Base-by-base conservation (phyloP, 2,888 invertebrate genomes). In the Seladonia tumulorum region DNA sequence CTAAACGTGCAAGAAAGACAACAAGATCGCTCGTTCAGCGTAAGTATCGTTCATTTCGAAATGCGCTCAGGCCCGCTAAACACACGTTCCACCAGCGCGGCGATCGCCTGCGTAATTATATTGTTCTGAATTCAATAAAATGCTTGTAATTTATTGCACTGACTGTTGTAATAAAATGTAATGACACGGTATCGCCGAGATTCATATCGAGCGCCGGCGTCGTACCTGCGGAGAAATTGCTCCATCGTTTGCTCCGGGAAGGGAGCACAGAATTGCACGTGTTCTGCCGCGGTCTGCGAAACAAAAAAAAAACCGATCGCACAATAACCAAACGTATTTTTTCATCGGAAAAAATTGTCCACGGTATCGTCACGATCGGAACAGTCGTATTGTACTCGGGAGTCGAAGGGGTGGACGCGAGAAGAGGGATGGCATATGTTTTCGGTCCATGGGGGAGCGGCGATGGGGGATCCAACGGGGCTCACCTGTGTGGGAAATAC, bases 401-500 rank as follows among this genome's bases (percentile, higher is more conserved):
- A 68, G 14, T 68, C 39, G 53, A 68, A 68, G 68, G 68, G 25
- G 16, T 81, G 42, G 57, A 70, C 45, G 84, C 42, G 25, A 35
- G 73, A 71, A 29, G 12, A 47, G 74, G 88, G 72, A 76, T 39
- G 63, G 71, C 89, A 91, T 83, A 90, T 90, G 89, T 70, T 81
- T 73, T 53, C 45, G 82, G 81, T 86, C 86, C 83, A 86, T 82
- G 80, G 80, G 85, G 84, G 83, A 83, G 78, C 86, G 47, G 22
- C 25, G 68, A 53, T 57, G 72, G 81, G 86, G 85, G 53, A 77
- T 79, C 77, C 76, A 70, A 70, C 79, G 75, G 77, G 70, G 22
- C 79, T 87, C 87, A 91, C 88, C 87, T 91, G 87, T 91, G 87
- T 88, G 92, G 86, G 88, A 89, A 92, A 80, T 53, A 78, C 42